A percentile compares a stretch with the other conserved stretches of the same genome.
These are phyloP conservation scores for Sminthurides aquaticus DNA, from an alignment of 2,888 invertebrate genomes.

Conservation along the genomic window DNA sequence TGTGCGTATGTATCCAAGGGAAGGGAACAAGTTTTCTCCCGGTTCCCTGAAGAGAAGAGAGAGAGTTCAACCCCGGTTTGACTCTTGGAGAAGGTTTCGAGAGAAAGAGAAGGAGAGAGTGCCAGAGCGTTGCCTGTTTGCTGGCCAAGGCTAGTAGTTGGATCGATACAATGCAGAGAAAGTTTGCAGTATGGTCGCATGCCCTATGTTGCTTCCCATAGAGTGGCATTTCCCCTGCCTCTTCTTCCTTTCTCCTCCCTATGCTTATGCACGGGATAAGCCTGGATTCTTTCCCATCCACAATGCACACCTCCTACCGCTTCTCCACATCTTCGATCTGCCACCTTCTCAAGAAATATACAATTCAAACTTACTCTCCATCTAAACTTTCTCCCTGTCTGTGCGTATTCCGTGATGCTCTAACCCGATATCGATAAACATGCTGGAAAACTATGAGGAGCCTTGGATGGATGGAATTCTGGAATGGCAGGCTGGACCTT, in stretches of 20 bases:
- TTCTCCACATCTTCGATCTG: not conserved
- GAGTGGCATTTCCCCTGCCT: not conserved
- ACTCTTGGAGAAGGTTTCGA: not conserved
- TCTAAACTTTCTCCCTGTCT: not conserved
- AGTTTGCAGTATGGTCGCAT: slow-evolving; percentile 37
- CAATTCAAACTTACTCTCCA: slow-evolving; percentile 2
- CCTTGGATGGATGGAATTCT: too few species aligned
- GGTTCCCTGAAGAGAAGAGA: too few species aligned
- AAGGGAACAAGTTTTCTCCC: too few species aligned
- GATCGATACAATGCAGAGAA: slow-evolving; percentile 44
- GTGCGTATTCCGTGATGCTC: not conserved
- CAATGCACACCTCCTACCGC: not conserved
- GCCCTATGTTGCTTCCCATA: not conserved
- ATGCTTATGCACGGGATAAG: not conserved
- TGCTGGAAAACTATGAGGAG: too few species aligned
- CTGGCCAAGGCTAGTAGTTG: slow-evolving; percentile 13
- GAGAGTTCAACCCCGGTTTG: too few species aligned
- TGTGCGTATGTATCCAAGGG: slow-evolving; percentile 2
- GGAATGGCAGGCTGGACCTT: too few species aligned
- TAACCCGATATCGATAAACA: too few species aligned
- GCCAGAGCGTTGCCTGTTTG: slow-evolving; percentile 8
- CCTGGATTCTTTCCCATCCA: too few species aligned
- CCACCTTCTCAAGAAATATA: slow-evolving; percentile 2
- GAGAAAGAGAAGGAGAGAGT: slow-evolving; percentile 17
- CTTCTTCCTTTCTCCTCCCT: not conserved